phyloP scores from a whole-genome alignment of 2,888 invertebrate species.

The Furcula furcula region DNA sequence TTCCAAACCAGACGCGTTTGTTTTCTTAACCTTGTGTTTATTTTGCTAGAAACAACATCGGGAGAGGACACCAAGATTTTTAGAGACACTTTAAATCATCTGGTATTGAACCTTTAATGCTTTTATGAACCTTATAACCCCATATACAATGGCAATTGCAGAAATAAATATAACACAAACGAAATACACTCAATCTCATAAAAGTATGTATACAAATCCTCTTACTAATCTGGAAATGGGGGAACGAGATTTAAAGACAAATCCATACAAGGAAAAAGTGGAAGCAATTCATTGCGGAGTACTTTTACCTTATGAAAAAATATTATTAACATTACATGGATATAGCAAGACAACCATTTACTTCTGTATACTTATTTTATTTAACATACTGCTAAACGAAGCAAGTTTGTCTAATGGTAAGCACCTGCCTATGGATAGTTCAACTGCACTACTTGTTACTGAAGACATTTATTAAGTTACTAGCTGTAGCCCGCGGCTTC shows the following conservation, averaged over 20 bases:
- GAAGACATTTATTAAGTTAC: too few relatives aligned
- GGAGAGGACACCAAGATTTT: conserved; percentile 21
- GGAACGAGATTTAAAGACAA: conserved; percentile 5
- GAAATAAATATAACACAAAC: conserved; percentile 30
- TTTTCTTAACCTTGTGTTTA: background rate
- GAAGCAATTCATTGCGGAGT: conserved; percentile 17
- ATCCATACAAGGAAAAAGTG: conserved; percentile 28
- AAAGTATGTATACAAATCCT: background rate
- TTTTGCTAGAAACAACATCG: conserved; percentile 22
- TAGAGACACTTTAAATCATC: conserved; percentile 34
- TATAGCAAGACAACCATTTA: background rate
- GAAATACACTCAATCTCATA: conserved; percentile 10
- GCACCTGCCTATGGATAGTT: too few relatives aligned
- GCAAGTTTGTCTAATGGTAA: too few relatives aligned
- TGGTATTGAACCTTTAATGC: conserved; percentile 27
- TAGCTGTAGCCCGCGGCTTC: too few relatives aligned
- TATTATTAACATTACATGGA: conserved; percentile 21
- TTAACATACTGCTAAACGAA: too few relatives aligned
- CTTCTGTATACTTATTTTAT: too few relatives aligned
- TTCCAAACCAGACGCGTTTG: background rate
- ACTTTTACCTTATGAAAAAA: conserved; percentile 20
- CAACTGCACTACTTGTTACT: too few relatives aligned
- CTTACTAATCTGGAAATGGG: conserved; percentile 18
- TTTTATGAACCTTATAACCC: conserved; percentile 34
- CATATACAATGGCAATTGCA: conserved; percentile 26